Base-by-base conservation (phyloP, 2,113 vertebrate genomes). In the Mohoua ochrocephala region DNA sequence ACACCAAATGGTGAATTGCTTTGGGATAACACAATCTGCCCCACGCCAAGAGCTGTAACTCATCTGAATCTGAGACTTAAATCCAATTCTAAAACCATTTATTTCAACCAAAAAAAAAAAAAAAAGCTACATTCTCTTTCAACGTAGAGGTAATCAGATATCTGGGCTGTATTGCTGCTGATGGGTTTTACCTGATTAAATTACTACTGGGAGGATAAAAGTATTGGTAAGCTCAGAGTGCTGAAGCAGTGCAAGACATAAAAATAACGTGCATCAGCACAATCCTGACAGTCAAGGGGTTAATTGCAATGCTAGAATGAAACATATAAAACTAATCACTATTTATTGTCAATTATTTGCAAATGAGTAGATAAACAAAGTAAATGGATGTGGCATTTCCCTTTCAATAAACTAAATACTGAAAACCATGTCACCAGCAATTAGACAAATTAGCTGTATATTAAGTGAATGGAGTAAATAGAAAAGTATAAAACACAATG, bases 391-490 rank as follows among this genome's bases (percentile, higher is more conserved):
- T 56, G 47, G n/a, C 19, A 24, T 53, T 90, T 81, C 64, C 23
- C 26, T 93, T 84, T 60, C 79, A 76, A 79, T 53, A 81, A 95
- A 82, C 15, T 15, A 78, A 96, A 89, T 44, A 22, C 26, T 42
- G 49, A 35, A 73, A 61, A 61, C 11, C 45, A n/a, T 11, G 71
- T n/a, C 86, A 91, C 53, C 47, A 93, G 12, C 60, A 94, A 97
- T 97, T 86, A 97, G 60, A 93, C 35, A 89, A 90, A 90, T 95
- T 64, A 89, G 26, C 53, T 87, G 33, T 47, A 44, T 77, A 42
- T 56, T 78, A 94, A 96, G 61, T 68, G 50, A 93, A 95, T 31
- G 33, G 87, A 97, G 47, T 78, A 91, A 97, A 97, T 69, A 73
- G 56, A 93, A 91, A 73, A 86, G 53, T 79, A 77, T 41, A 93